A percentile compares a stretch with the other conserved stretches of the same genome.
phyloP scores from a whole-genome alignment of 2,888 invertebrate genomes.

The Calephelis perditalis region DNA sequence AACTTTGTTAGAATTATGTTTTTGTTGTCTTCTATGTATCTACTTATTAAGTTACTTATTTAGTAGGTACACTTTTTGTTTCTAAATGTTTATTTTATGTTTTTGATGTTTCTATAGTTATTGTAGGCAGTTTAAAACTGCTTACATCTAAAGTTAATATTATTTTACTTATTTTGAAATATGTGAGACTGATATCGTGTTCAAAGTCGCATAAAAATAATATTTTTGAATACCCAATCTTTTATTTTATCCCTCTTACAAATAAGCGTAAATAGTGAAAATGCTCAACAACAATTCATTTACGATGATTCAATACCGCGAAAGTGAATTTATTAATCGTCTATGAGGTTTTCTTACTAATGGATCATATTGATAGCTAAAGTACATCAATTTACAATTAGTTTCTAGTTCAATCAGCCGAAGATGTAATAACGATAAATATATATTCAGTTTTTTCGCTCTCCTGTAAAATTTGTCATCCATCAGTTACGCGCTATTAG shows the following conservation, averaged over 20 bases:
- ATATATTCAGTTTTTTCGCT: constrained; percentile 3
- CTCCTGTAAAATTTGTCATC: constrained; percentile 14
- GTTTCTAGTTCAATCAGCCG: constrained; percentile 11
- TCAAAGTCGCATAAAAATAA: constrained; percentile 10
- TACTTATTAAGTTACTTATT: constrained; percentile 16
- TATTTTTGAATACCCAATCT: constrained; percentile 15
- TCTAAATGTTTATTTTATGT: constrained; percentile 9
- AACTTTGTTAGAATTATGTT: constrained; percentile 16
- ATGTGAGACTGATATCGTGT: constrained; percentile 14
- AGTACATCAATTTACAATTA: constrained; percentile 14
- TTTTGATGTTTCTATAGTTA: constrained; percentile 10
- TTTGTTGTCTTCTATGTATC: constrained; percentile 15
- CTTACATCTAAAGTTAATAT: constrained; percentile 16
- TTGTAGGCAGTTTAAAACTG: constrained; percentile 17
- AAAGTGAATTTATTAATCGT: constrained; percentile 19
- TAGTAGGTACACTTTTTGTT: constrained; percentile 13
- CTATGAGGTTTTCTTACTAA: constrained; percentile 13
- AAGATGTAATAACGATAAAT: constrained; percentile 9
- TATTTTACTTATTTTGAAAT: constrained; percentile 16
- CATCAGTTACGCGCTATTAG: constrained; percentile 17
- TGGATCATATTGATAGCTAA: constrained; percentile 7
- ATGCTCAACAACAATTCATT: constrained; percentile 17
- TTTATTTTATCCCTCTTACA: constrained; percentile 17
- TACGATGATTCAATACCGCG: constrained; percentile 19
- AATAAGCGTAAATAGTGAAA: constrained; percentile 17